Evolutionary conservation across 2,113 vertebrate genomes (phyloP).

Genomic region (Engystomops pustulosus): DNA sequence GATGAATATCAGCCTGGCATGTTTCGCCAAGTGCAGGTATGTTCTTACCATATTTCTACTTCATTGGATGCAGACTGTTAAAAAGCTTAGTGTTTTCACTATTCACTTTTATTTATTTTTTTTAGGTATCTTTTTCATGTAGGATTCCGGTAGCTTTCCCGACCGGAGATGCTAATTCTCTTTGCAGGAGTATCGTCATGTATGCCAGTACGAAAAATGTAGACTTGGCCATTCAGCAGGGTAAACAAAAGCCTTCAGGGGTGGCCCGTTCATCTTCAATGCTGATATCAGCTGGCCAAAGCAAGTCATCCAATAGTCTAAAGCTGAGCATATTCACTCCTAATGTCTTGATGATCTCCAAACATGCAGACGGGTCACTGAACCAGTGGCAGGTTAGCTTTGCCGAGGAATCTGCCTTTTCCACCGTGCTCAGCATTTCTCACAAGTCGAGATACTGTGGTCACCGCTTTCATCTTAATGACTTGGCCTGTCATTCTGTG

Average conservation of each 20-base stretch:
- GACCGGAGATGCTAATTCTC: slow-evolving; percentile 92
- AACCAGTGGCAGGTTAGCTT: slow-evolving; percentile 98
- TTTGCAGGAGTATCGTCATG: slow-evolving; percentile 95
- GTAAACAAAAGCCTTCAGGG: slow-evolving; percentile 82
- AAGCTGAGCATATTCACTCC: slow-evolving; percentile 96
- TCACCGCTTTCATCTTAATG: slow-evolving; percentile 97
- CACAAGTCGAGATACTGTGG: slow-evolving; percentile 97
- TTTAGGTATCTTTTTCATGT: slow-evolving; percentile 95
- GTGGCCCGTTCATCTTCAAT: slow-evolving; percentile 86
- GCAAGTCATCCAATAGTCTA: slow-evolving; percentile 81
- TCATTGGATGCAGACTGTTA: neutral
- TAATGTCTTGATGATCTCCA: slow-evolving; percentile 97
- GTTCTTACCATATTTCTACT: neutral
- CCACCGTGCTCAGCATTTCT: slow-evolving; percentile 94
- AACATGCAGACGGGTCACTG: slow-evolving; percentile 93
- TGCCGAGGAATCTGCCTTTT: slow-evolving; percentile 96
- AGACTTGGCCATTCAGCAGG: slow-evolving; percentile 94
- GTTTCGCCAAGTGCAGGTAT: slow-evolving; percentile 98
- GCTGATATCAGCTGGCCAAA: slow-evolving; percentile 83
- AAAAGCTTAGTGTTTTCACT: neutral
- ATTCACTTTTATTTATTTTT: neutral
- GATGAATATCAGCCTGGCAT: slow-evolving; percentile 98
- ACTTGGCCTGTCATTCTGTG: slow-evolving; percentile 94
- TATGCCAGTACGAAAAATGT: slow-evolving; percentile 98
- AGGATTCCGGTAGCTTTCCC: slow-evolving; percentile 98